Conservation (phyloP, 2,113 vertebrate genomes). For the Aythya baeri region DNA sequence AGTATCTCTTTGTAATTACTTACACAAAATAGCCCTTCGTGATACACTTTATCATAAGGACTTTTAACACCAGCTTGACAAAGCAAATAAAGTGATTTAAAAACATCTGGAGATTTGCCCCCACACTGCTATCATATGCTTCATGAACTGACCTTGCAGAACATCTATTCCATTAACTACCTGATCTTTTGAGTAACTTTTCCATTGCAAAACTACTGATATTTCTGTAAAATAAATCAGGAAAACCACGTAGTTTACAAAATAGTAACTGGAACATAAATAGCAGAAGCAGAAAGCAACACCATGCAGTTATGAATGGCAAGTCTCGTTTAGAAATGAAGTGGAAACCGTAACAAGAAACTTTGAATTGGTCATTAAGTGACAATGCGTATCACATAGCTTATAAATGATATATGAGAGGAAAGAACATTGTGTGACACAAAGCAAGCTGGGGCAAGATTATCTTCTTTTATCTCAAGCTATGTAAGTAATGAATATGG, state of each 20-base stretch:
- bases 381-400: conserved; percentile 78
- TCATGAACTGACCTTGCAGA: background rate
- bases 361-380: conserved; percentile 72
- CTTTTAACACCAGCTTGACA: background rate
- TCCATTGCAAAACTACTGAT: background rate
- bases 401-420: conserved; percentile 76
- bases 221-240: background rate
- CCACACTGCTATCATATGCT: background rate
- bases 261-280: conserved; percentile 8
- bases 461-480: conserved; percentile 44
- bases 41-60: background rate
- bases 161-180: background rate
- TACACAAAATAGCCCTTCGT: background rate
- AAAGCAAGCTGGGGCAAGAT: conserved; percentile 38
- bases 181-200: background rate
- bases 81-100: background rate
- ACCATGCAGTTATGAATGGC: background rate
- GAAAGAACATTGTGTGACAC: conserved; percentile 76
- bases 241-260: background rate
- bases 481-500: conserved; percentile 64
- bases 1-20: background rate
- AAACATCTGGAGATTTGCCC: background rate
- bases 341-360: conserved; percentile 83
- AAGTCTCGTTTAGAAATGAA: conserved; percentile 61
- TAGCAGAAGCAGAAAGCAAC: conserved; percentile 1